These are phyloP conservation scores for Bradypodion ventrale DNA, from an alignment of 2,797 vertebrate species.

Conservation along the genomic window DNA sequence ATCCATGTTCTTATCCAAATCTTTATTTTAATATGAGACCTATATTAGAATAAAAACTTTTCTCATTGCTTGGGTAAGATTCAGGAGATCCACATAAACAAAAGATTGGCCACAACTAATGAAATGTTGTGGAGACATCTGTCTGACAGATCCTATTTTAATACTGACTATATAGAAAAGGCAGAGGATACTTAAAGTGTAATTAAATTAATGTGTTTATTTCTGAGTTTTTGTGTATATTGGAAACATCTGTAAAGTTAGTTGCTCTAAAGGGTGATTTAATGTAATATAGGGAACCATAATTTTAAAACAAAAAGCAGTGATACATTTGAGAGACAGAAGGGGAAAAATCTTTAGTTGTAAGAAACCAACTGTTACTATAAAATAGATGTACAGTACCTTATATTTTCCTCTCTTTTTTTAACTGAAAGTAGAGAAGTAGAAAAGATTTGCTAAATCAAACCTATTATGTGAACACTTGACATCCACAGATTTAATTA, in stretches of 20 bases:
- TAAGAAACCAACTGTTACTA: conserved; percentile 61
- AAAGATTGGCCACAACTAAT: conserved; percentile 50
- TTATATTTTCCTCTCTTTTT: too few relatives aligned
- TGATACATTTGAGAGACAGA: conserved; percentile 66
- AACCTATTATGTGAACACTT: too few relatives aligned
- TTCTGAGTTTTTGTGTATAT: conserved; percentile 63
- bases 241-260: conserved; percentile 66
- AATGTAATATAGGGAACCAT: conserved; percentile 60
- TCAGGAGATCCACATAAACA: conserved; percentile 17
- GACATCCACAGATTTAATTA: too few relatives aligned
- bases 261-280: conserved; percentile 62
- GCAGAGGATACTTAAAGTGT: conserved; percentile 63
- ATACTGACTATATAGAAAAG: not conserved
- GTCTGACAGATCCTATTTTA: conserved; percentile 49
- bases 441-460: too few relatives aligned
- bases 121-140: conserved; percentile 45
- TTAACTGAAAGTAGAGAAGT: too few relatives aligned
- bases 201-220: conserved; percentile 70
- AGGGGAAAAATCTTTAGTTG: conserved; percentile 58
- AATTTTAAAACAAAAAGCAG: conserved; percentile 63
- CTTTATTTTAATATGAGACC: conserved; percentile 37
- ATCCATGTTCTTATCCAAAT: conserved; percentile 29
- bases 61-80: conserved; percentile 39
- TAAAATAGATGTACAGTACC: conserved; percentile 69
- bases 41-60: conserved; percentile 8